phyloP scores from a whole-genome alignment of 2,113 vertebrate species.

The Cranoglanis bouderius region DNA sequence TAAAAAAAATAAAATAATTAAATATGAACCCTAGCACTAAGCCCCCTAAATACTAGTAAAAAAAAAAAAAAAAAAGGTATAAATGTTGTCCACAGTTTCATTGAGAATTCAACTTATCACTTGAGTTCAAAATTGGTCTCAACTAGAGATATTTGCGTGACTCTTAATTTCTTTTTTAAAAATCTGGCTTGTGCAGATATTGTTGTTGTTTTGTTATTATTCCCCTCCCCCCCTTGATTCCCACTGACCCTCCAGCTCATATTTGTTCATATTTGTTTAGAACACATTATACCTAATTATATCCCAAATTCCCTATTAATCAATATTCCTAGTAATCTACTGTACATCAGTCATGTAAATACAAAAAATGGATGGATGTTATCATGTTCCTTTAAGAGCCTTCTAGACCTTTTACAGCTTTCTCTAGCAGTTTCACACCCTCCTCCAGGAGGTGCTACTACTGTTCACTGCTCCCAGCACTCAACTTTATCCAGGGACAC shows the following conservation, averaged over 20 bases:
- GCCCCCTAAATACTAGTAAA: background rate
- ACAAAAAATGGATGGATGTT: no score
- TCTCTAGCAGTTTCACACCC: conserved; percentile 36
- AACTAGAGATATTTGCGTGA: no score
- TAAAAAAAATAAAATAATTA: background rate
- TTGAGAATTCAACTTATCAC: background rate
- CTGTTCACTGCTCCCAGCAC: background rate
- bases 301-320: no score
- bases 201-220: no score
- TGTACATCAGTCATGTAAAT: no score
- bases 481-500: background rate
- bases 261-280: no score
- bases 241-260: no score
- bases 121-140: background rate
- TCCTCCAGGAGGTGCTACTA: conserved; percentile 42
- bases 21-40: background rate
- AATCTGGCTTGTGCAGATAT: no score
- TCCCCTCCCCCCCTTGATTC: no score
- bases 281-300: no score
- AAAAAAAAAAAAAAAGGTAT: background rate
- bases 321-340: no score
- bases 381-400: background rate
- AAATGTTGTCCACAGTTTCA: background rate
- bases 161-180: no score
- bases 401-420: conserved; percentile 33